phyloP scores from a whole-genome alignment of 2,888 invertebrate genomes.

The Leptinotarsa juncta region DNA sequence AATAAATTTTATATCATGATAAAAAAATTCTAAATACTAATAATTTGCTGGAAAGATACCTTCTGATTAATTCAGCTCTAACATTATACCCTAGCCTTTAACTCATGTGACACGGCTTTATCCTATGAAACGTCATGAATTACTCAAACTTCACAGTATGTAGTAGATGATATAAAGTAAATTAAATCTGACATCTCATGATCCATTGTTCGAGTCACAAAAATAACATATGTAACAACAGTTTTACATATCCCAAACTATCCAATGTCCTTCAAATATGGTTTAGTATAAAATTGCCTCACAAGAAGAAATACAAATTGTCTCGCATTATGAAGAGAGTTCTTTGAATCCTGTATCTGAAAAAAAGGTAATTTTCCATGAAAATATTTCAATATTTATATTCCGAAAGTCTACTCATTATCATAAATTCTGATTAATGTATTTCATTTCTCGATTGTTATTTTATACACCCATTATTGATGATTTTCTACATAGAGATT shows the following conservation, averaged over 20 bases:
- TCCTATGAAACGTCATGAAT: too few species aligned
- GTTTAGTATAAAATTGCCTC: slow-evolving; percentile 67
- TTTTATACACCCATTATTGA: too few species aligned
- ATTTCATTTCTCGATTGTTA: too few species aligned
- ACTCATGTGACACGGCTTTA: too few species aligned
- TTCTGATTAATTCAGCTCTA: too few species aligned
- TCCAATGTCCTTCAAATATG: slow-evolving; percentile 57
- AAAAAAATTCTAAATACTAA: too few species aligned
- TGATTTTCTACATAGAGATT: too few species aligned
- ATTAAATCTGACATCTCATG: not conserved
- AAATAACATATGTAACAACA: slow-evolving; percentile 12
- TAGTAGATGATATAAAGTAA: not conserved
- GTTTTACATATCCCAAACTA: slow-evolving; percentile 9
- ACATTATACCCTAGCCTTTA: too few species aligned
- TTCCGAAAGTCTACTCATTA: too few species aligned
- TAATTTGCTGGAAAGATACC: too few species aligned
- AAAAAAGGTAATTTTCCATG: slow-evolving; percentile 37
- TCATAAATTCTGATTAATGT: too few species aligned
- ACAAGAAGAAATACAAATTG: slow-evolving; percentile 66
- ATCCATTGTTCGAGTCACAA: not conserved
- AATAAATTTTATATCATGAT: too few species aligned
- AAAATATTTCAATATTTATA: not conserved
- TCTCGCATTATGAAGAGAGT: slow-evolving; percentile 69
- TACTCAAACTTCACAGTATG: not conserved
- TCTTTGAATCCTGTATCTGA: slow-evolving; percentile 69